These are phyloP conservation scores for Progne subis DNA, from an alignment of 2,113 vertebrate genomes.

Conservation along the genomic window DNA sequence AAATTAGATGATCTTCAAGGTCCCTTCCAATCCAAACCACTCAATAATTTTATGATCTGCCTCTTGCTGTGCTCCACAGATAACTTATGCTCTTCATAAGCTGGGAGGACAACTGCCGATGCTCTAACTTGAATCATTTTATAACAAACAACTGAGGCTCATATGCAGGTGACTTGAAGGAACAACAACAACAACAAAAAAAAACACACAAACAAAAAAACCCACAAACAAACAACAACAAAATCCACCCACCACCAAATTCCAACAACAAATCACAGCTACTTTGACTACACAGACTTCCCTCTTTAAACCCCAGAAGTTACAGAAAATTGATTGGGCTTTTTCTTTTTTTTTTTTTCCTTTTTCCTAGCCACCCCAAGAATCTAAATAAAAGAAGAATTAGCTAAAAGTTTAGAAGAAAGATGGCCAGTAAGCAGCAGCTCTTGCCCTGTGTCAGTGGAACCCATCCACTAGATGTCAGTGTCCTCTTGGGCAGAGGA, in stretches of 20 bases:
- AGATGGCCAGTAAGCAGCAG: neutral
- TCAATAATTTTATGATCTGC: neutral
- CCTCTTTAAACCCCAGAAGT: neutral
- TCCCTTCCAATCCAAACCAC: neutral
- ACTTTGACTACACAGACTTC: neutral
- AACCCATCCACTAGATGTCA: slow-evolving; percentile 64
- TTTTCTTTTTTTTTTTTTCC: too few species aligned
- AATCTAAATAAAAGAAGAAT: neutral
- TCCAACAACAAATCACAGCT: neutral
- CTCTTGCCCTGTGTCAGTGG: neutral
- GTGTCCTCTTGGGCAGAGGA: slow-evolving; percentile 33
- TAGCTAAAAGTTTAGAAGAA: neutral
- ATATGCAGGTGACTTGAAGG: neutral
- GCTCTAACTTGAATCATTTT: neutral
- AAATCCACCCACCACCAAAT: too few species aligned
- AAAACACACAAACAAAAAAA: neutral
- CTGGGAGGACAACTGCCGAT: neutral
- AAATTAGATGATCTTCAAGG: neutral
- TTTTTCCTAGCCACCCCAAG: neutral
- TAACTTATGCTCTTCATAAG: neutral
- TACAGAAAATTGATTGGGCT: neutral
- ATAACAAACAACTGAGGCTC: neutral
- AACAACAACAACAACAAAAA: neutral
- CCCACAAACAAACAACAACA: too few species aligned
- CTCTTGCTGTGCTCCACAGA: neutral